Percentiles rank a stretch among this genome's conserved stretches.
phyloP scores from a whole-genome alignment of 2,888 invertebrate species.

The Sinhomidia bicolor region DNA sequence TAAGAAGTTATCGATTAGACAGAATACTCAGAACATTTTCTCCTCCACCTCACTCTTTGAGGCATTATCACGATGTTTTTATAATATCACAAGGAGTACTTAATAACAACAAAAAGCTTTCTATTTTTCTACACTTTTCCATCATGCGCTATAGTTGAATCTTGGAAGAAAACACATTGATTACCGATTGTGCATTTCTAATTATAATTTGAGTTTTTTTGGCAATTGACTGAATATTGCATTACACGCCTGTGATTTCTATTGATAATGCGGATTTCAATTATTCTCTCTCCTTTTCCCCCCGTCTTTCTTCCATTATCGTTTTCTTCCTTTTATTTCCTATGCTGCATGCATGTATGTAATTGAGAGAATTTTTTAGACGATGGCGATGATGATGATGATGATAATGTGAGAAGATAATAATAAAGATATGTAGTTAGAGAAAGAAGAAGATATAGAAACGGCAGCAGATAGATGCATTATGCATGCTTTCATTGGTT shows the following conservation, averaged over 20 bases:
- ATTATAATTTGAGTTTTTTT: constrained; percentile 21
- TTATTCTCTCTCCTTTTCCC: neutral
- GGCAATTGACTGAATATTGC: neutral
- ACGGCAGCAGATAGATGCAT: neutral
- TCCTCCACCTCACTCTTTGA: too few relatives aligned
- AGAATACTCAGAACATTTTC: too few relatives aligned
- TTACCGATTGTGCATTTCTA: constrained; percentile 14
- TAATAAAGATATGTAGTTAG: too few relatives aligned
- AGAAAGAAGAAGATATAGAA: neutral
- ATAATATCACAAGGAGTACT: too few relatives aligned
- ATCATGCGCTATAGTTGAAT: too few relatives aligned
- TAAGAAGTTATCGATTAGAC: too few relatives aligned
- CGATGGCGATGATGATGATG: neutral
- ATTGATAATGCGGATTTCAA: constrained; percentile 16
- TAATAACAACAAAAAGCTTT: too few relatives aligned
- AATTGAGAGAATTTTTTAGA: neutral
- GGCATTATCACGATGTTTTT: too few relatives aligned
- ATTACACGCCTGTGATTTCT: neutral
- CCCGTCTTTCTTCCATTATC: neutral
- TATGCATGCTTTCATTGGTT: neutral
- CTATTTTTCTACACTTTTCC: too few relatives aligned
- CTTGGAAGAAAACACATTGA: neutral
- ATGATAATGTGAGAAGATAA: too few relatives aligned
- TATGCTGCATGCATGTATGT: neutral
- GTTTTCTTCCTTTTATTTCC: neutral